Conservation (phyloP, 2,797 vertebrate species). For the Pachyuromys duprasi region DNA sequence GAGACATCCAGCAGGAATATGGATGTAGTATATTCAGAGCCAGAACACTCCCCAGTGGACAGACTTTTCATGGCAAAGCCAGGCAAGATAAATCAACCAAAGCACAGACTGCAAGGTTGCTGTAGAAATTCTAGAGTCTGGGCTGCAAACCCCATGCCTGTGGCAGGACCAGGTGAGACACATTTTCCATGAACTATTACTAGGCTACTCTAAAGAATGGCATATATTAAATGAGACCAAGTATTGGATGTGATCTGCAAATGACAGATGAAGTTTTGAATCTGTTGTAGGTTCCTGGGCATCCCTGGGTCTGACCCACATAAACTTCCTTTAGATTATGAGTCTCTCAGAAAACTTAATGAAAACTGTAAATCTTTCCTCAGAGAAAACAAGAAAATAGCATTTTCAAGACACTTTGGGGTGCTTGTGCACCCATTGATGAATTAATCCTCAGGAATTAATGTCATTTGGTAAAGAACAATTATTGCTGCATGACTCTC, state of each 20-base stretch:
- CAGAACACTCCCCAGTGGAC: not conserved
- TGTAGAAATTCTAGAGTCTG: not conserved
- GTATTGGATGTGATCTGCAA: not conserved
- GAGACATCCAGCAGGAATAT: not conserved
- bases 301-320: not conserved
- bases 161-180: not conserved
- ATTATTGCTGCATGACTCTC: not conserved
- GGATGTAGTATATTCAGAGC: not conserved
- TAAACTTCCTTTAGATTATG: not conserved
- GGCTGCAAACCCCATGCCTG: not conserved
- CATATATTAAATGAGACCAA: not conserved
- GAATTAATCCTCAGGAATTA: not conserved
- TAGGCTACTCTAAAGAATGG: not conserved
- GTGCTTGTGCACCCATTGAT: not conserved
- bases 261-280: not conserved
- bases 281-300: not conserved
- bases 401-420: not conserved
- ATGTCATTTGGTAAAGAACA: not conserved
- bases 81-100: not conserved
- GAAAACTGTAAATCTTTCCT: not conserved
- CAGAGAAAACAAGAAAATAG: conserved; percentile 29
- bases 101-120: not conserved
- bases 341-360: conserved; percentile 3
- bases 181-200: not conserved
- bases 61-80: not conserved